These are phyloP conservation scores for Mantis religiosa DNA, from an alignment of 2,888 invertebrate genomes.

Conservation along the genomic window DNA sequence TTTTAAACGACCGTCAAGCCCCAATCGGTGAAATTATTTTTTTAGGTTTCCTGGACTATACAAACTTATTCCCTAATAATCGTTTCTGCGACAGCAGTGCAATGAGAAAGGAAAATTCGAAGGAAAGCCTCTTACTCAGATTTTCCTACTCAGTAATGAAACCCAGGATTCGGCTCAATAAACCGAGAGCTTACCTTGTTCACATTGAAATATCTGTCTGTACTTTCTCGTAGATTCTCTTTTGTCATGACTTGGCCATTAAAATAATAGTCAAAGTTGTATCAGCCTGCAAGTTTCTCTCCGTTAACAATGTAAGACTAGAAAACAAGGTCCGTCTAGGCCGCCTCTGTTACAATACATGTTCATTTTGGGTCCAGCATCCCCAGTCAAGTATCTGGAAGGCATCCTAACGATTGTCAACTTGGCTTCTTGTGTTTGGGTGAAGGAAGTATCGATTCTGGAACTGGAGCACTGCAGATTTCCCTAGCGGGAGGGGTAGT, in stretches of 20 bases:
- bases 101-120: too few species aligned
- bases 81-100: too few species aligned
- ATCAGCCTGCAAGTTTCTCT: background rate
- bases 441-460: background rate
- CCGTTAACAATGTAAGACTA: background rate
- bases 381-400: background rate
- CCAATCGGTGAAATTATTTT: too few species aligned
- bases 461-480: background rate
- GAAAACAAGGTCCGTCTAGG: background rate
- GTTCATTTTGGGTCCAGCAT: background rate
- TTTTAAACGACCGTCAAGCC: too few species aligned
- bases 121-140: too few species aligned
- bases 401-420: background rate
- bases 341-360: background rate
- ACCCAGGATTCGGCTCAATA: too few species aligned
- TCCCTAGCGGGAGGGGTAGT: background rate
- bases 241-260: background rate
- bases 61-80: too few species aligned
- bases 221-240: too few species aligned
- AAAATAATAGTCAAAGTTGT: background rate
- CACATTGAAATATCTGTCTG: too few species aligned
- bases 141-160: too few species aligned
- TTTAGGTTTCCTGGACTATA: too few species aligned
- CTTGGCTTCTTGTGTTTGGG: background rate
- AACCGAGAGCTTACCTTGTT: too few species aligned